These are phyloP conservation scores for Palythoa caribaeorum DNA, from an alignment of 92 coral and sea anemone genomes.

Conservation along the genomic window DNA sequence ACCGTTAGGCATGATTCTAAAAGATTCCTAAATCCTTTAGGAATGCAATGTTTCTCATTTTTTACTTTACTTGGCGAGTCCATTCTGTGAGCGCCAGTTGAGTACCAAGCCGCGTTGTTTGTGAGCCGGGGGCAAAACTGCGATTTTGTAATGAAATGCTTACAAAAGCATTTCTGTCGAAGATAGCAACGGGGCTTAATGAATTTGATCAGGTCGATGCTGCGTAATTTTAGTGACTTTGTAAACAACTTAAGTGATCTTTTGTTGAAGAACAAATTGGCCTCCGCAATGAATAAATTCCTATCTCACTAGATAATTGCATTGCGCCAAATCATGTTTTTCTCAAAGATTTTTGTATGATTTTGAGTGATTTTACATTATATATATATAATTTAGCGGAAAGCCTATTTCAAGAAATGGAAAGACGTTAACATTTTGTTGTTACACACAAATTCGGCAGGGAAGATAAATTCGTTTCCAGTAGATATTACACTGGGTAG, in stretches of 20 bases:
- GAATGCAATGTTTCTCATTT: slow-evolving; percentile 67
- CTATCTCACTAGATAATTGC: slow-evolving; percentile 8
- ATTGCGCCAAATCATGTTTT: neutral
- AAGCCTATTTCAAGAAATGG: too few relatives aligned
- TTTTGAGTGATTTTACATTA: neutral
- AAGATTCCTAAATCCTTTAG: slow-evolving; percentile 89
- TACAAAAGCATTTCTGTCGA: slow-evolving; percentile 28
- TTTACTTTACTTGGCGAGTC: neutral
- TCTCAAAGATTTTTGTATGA: neutral
- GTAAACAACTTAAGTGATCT: slow-evolving; percentile 39
- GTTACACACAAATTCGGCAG: too few relatives aligned
- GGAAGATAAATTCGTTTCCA: too few relatives aligned
- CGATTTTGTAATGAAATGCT: slow-evolving; percentile 17
- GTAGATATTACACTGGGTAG: too few relatives aligned
- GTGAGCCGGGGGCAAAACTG: neutral
- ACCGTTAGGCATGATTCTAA: slow-evolving; percentile 88
- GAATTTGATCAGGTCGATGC: neutral
- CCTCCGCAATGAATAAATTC: neutral
- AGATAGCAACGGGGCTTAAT: slow-evolving; percentile 28
- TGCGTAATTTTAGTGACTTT: neutral
- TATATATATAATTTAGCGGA: too few relatives aligned
- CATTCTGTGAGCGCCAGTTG: neutral
- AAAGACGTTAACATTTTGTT: too few relatives aligned
- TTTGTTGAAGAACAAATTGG: neutral
- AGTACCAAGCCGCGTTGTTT: neutral